phyloP scores from a whole-genome alignment of 2,113 vertebrate genomes.

The Suncus etruscus region DNA sequence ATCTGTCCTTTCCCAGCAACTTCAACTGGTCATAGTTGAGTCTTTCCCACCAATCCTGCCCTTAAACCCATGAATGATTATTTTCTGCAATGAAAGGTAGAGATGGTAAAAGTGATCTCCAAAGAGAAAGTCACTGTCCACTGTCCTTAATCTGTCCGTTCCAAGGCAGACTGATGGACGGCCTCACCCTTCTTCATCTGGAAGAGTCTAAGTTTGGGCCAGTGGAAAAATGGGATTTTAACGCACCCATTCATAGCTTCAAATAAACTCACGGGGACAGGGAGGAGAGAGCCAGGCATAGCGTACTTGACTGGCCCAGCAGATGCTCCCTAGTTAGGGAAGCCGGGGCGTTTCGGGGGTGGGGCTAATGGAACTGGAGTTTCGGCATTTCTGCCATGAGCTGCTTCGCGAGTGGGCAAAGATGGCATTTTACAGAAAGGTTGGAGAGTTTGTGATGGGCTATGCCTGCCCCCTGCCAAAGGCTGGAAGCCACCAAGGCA shows the following conservation, averaged over 20 bases:
- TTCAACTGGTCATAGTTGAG: neutral
- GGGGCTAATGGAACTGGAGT: conserved; percentile 48
- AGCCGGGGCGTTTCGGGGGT: conserved; percentile 53
- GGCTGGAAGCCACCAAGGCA: neutral
- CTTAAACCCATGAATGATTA: conserved; percentile 47
- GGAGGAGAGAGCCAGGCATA: neutral
- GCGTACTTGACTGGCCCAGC: conserved; percentile 45
- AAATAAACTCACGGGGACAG: conserved; percentile 73
- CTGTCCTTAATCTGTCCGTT: conserved; percentile 70
- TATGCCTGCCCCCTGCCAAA: neutral
- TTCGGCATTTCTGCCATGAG: conserved; percentile 1
- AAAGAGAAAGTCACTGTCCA: conserved; percentile 77
- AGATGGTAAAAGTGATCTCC: conserved; percentile 64
- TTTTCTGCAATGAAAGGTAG: conserved; percentile 67
- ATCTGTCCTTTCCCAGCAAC: neutral
- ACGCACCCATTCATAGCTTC: conserved; percentile 68
- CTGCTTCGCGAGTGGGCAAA: conserved; percentile 11
- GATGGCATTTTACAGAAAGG: conserved; percentile 67
- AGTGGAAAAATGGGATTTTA: conserved; percentile 73
- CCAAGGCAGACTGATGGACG: conserved; percentile 72
- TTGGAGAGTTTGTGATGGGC: neutral
- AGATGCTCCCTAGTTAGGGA: conserved; percentile 54
- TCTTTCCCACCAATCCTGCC: conserved; percentile 40
- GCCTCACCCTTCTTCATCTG: conserved; percentile 69
- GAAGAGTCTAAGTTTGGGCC: conserved; percentile 67